These are phyloP conservation scores for Enteromius trimaculatus DNA, from an alignment of 2,797 vertebrate genomes.

Conservation along the genomic window DNA sequence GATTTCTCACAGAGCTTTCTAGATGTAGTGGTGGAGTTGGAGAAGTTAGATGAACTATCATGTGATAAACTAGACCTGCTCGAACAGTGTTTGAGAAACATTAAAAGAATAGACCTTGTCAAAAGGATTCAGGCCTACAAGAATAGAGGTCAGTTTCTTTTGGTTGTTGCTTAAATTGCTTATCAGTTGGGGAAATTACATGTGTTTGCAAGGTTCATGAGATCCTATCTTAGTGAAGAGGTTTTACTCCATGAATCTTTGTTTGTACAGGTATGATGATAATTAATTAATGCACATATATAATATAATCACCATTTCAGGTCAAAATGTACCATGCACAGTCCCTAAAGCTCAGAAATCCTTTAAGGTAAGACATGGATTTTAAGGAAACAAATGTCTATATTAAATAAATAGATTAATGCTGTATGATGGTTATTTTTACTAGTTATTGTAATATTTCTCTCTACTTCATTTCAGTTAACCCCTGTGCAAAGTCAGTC, in stretches of 20 bases:
- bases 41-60: conserved; percentile 84
- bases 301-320: background rate
- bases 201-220: background rate
- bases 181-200: background rate
- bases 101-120: conserved; percentile 84
- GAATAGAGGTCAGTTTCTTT: conserved; percentile 42
- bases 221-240: background rate
- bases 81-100: conserved; percentile 79
- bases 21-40: conserved; percentile 85
- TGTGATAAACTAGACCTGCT: conserved; percentile 81
- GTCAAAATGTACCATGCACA: conserved; percentile 14
- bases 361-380: conserved; percentile 19
- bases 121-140: conserved; percentile 82
- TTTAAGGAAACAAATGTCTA: background rate
- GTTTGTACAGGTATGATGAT: too few relatives aligned
- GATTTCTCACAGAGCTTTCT: conserved; percentile 83
- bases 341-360: background rate
- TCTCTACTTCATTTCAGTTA: background rate
- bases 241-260: too few relatives aligned
- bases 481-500: background rate
- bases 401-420: background rate
- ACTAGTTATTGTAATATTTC: background rate
- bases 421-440: background rate
- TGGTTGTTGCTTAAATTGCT: background rate
- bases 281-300: too few relatives aligned